Evolutionary conservation across 1,140 invertebrate genomes (phyloP).

Genomic region (Wasmannia auropunctata): DNA sequence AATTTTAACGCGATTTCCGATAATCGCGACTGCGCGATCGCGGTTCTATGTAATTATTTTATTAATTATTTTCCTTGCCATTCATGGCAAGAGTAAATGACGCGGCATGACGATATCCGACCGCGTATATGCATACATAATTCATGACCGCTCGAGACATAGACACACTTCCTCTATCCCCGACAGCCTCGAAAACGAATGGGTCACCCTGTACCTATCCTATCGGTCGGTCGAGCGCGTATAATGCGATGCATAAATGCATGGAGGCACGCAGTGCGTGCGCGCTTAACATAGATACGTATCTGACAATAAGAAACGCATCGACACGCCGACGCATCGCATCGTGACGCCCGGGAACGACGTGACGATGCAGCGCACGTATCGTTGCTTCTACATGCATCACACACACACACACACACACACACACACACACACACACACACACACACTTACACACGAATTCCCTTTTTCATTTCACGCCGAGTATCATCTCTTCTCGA

Average conservation of each 20-base stretch:
- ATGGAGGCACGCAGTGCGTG: slow-evolving; percentile 72
- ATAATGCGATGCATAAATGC: slow-evolving; percentile 83
- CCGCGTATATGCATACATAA: background rate
- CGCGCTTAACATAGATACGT: slow-evolving; percentile 79
- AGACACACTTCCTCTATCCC: slow-evolving; percentile 8
- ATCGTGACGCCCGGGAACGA: slow-evolving; percentile 59
- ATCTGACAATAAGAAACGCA: slow-evolving; percentile 81
- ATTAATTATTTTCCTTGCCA: slow-evolving; percentile 27
- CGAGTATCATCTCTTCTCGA: slow-evolving; percentile 19
- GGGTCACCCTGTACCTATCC: slow-evolving; percentile 55
- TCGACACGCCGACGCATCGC: slow-evolving; percentile 73
- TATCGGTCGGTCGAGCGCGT: slow-evolving; percentile 47
- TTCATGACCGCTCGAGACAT: slow-evolving; percentile 22
- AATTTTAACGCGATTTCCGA: slow-evolving; percentile 11
- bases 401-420: background rate
- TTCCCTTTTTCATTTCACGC: slow-evolving; percentile 29
- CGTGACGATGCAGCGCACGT: slow-evolving; percentile 71
- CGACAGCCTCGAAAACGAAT: slow-evolving; percentile 50
- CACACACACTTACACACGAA: too few species aligned
- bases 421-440: background rate
- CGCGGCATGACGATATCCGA: background rate
- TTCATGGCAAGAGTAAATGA: background rate
- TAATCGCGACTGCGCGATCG: background rate
- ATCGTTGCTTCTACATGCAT: slow-evolving; percentile 35
- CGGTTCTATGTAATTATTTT: slow-evolving; percentile 26